These are phyloP conservation scores for Tupiocoris notatus DNA, from an alignment of 2,888 invertebrate genomes.

Conservation along the genomic window DNA sequence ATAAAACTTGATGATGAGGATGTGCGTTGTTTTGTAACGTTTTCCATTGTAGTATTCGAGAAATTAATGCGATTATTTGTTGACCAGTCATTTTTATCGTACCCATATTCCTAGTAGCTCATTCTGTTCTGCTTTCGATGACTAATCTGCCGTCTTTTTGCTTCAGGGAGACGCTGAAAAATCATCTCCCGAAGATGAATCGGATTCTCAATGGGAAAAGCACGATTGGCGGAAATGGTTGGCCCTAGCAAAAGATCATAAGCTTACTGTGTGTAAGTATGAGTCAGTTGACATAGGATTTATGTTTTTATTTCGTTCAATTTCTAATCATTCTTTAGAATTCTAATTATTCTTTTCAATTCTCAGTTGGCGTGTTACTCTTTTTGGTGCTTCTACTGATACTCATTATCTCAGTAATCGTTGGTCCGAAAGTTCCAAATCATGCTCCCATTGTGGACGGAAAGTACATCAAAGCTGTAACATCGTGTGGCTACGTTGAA, in stretches of 20 bases:
- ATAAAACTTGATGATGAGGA: constrained; percentile 64
- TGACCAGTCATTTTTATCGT: no score
- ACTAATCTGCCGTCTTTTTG: no score
- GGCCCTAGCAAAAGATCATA: constrained; percentile 41
- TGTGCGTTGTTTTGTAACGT: constrained; percentile 41
- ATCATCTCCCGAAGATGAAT: constrained; percentile 45
- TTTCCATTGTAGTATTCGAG: no score
- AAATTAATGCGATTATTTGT: no score
- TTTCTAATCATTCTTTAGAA: no score
- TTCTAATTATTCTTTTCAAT: no score
- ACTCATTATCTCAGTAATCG: constrained; percentile 61
- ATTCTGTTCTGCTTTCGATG: no score
- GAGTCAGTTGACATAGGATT: no score
- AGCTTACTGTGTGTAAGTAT: constrained; percentile 42
- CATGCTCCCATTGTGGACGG: constrained; percentile 69
- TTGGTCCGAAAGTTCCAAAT: constrained; percentile 58
- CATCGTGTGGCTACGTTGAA: constrained; percentile 76
- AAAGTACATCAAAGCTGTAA: constrained; percentile 65
- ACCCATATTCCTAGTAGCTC: no score
- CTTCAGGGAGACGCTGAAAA: constrained; percentile 46
- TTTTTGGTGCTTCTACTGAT: constrained; percentile 59
- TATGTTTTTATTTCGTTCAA: no score
- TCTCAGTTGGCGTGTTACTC: constrained; percentile 57
- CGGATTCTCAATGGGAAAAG: constrained; percentile 39
- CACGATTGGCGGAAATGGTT: constrained; percentile 43